Percentiles rank a stretch among this genome's conserved stretches.
These are phyloP conservation scores for Thalpophila matura DNA, from an alignment of 2,888 invertebrate genomes.

Conservation along the genomic window DNA sequence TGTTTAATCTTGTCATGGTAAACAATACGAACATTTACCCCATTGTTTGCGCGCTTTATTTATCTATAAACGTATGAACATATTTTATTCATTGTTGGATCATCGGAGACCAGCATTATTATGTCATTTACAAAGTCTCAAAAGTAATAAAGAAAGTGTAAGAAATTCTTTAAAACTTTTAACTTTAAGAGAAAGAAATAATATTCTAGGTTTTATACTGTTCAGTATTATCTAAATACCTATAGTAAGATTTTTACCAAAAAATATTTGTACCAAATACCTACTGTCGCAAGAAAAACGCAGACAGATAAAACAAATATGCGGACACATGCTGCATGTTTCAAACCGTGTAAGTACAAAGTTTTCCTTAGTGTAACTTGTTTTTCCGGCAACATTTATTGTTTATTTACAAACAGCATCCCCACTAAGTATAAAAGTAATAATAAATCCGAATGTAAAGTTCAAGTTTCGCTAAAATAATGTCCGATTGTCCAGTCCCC, in stretches of 20 bases:
- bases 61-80: not conserved
- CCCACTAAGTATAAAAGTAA: conserved; percentile 39
- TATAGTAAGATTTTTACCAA: not conserved
- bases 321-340: conserved; percentile 32
- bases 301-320: conserved; percentile 38
- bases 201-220: not conserved
- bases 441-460: conserved; percentile 53
- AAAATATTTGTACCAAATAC: conserved; percentile 10
- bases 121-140: not conserved
- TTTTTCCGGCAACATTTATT: conserved; percentile 45
- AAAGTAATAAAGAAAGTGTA: not conserved
- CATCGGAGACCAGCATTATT: not conserved
- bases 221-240: not conserved
- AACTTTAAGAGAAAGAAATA: not conserved
- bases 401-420: conserved; percentile 42
- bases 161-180: not conserved
- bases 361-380: conserved; percentile 29
- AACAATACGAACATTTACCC: conserved; percentile 18
- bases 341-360: conserved; percentile 36
- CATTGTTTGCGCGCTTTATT: not conserved
- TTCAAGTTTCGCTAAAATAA: conserved; percentile 64
- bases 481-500: conserved; percentile 78
- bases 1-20: conserved; percentile 32
- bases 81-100: not conserved
- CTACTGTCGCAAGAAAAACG: conserved; percentile 20